phyloP scores from a whole-genome alignment of 2,888 invertebrate genomes.

The Drosophila emarginata region DNA sequence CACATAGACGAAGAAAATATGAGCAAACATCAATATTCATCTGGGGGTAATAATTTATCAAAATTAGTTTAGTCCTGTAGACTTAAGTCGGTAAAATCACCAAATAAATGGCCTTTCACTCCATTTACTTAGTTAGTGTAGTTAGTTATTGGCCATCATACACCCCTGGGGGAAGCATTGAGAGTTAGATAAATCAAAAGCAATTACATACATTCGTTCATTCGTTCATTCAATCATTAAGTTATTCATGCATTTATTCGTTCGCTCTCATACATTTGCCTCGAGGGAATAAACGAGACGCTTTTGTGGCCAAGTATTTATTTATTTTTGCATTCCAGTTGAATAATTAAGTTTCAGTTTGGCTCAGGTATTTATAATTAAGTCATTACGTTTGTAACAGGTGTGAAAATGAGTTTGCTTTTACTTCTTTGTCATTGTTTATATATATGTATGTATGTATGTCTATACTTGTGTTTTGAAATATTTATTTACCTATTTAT shows the following conservation, averaged over 20 bases:
- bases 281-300: neutral
- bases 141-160: slow-evolving; percentile 7
- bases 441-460: neutral
- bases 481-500: slow-evolving; percentile 43
- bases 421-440: neutral
- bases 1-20: slow-evolving; percentile 30
- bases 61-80: slow-evolving; percentile 60
- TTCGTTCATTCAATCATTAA: slow-evolving; percentile 18
- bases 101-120: slow-evolving; percentile 55
- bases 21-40: slow-evolving; percentile 57
- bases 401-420: slow-evolving; percentile 23
- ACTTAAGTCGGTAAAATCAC: slow-evolving; percentile 47
- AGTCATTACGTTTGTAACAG: slow-evolving; percentile 37
- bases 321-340: slow-evolving; percentile 26
- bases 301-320: slow-evolving; percentile 1
- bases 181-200: slow-evolving; percentile 69
- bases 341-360: slow-evolving; percentile 64
- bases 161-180: slow-evolving; percentile 35
- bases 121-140: slow-evolving; percentile 11
- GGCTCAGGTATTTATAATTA: slow-evolving; percentile 53
- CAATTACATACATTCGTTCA: slow-evolving; percentile 70
- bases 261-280: neutral
- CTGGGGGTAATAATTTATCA: slow-evolving; percentile 58
- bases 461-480: slow-evolving; percentile 8
- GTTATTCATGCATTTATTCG: neutral